Percentiles rank a stretch among this genome's conserved stretches.
These are phyloP conservation scores for Ectropis crepuscularia DNA, from an alignment of 2,888 invertebrate genomes.

Conservation along the genomic window DNA sequence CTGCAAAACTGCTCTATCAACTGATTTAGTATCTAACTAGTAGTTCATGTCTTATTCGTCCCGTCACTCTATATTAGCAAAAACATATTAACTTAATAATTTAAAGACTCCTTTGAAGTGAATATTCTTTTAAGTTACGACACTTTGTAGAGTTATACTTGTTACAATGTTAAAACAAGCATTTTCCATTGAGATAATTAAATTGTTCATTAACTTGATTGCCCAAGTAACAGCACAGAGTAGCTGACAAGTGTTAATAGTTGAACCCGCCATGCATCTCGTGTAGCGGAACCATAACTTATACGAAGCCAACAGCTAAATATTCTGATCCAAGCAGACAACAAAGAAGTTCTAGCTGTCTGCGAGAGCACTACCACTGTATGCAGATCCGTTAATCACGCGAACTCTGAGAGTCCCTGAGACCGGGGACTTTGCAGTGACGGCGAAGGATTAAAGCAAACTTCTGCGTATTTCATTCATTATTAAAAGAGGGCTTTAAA, in stretches of 20 bases:
- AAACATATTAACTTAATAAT: too few species aligned
- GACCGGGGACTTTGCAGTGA: conserved; percentile 31
- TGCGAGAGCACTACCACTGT: conserved; percentile 31
- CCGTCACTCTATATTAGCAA: too few species aligned
- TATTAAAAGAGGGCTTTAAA: conserved; percentile 51
- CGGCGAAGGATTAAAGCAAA: conserved; percentile 44
- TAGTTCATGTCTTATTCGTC: too few species aligned
- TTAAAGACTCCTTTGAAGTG: too few species aligned
- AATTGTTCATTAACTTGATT: neutral
- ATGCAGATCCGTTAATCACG: conserved; percentile 47
- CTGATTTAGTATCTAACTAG: too few species aligned
- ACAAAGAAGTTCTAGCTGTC: conserved; percentile 39
- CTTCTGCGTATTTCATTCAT: conserved; percentile 47
- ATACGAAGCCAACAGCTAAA: conserved; percentile 29
- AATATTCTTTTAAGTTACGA: too few species aligned
- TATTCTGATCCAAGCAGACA: conserved; percentile 36
- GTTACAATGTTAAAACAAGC: too few species aligned
- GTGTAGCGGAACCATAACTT: conserved; percentile 21
- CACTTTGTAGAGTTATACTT: too few species aligned
- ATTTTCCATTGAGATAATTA: too few species aligned
- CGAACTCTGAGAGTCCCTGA: conserved; percentile 29
- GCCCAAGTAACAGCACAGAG: neutral
- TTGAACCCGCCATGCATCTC: neutral
- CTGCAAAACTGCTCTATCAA: too few species aligned
- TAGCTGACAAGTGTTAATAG: neutral